These are phyloP conservation scores for Phyto melanocephala DNA, from an alignment of 2,888 invertebrate genomes.

Conservation along the genomic window DNA sequence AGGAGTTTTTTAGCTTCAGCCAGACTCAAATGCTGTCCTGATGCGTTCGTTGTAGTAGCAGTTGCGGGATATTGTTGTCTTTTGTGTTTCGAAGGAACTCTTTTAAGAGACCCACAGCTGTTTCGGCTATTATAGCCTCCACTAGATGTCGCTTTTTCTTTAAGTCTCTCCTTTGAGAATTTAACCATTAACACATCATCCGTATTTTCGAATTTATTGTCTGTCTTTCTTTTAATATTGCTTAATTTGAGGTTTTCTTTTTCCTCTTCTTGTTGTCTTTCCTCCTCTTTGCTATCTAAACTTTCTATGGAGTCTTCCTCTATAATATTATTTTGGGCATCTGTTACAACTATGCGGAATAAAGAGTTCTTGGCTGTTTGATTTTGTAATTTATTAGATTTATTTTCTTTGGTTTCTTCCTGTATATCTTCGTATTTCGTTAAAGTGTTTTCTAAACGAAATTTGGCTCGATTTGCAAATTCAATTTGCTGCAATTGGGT, in stretches of 20 bases:
- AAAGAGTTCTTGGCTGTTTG: conserved; percentile 54
- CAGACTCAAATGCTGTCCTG: conserved; percentile 17
- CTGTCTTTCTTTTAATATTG: neutral
- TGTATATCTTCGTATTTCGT: conserved; percentile 29
- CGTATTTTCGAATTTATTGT: neutral
- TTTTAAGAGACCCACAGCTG: conserved; percentile 59
- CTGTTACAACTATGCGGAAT: conserved; percentile 77
- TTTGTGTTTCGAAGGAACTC: conserved; percentile 69
- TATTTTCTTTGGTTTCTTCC: conserved; percentile 46
- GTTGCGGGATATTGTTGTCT: conserved; percentile 70
- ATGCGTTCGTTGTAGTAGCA: conserved; percentile 69
- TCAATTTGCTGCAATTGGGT: conserved; percentile 58
- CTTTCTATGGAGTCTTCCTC: conserved; percentile 76
- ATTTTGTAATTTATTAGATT: conserved; percentile 11
- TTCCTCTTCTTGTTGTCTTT: conserved; percentile 5
- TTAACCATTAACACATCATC: conserved; percentile 55
- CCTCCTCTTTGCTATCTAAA: neutral
- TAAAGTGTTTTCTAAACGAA: conserved; percentile 58
- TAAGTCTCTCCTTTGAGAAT: conserved; percentile 48
- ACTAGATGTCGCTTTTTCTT: neutral
- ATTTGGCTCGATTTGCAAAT: conserved; percentile 60
- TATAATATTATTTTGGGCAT: conserved; percentile 77
- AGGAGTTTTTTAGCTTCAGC: conserved; percentile 77
- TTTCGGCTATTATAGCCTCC: conserved; percentile 16
- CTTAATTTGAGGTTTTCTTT: conserved; percentile 41